Conservation (phyloP, 2,797 vertebrate species). For the Neomorphus geoffroyi region DNA sequence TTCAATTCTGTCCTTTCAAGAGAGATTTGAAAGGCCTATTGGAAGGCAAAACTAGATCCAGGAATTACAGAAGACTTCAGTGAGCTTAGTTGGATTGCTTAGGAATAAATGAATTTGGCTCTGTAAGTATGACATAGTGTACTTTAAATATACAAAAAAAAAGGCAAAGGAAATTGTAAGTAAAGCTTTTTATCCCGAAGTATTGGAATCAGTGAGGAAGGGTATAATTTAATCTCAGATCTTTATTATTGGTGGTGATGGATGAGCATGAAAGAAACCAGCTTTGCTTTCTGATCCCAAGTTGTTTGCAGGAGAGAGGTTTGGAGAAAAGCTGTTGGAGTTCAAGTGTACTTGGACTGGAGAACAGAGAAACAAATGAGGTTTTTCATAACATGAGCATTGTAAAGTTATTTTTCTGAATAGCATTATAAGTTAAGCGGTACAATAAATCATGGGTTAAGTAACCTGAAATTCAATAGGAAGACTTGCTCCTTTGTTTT, state of each 20-base stretch:
- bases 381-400: not conserved
- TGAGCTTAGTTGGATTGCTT: conserved; percentile 6
- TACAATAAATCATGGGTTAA: not conserved
- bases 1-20: not conserved
- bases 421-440: not conserved
- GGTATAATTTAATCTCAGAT: not conserved
- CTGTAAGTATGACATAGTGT: not conserved
- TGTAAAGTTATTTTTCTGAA: conserved; percentile 15
- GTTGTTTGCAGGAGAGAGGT: not conserved
- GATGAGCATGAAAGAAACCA: not conserved
- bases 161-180: conserved; percentile 49
- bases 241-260: conserved; percentile 27
- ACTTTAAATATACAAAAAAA: conserved; percentile 14
- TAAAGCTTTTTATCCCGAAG: conserved; percentile 50
- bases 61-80: not conserved
- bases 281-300: conserved; percentile 13
- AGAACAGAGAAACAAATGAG: not conserved
- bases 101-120: conserved; percentile 42
- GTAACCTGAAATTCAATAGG: not conserved
- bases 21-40: not conserved
- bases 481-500: not conserved
- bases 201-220: not conserved
- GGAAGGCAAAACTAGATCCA: not conserved
- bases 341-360: not conserved
- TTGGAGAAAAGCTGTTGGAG: not conserved